These are phyloP conservation scores for Azorinus chamasolen DNA, from an alignment of 2,888 invertebrate species.

Conservation along the genomic window DNA sequence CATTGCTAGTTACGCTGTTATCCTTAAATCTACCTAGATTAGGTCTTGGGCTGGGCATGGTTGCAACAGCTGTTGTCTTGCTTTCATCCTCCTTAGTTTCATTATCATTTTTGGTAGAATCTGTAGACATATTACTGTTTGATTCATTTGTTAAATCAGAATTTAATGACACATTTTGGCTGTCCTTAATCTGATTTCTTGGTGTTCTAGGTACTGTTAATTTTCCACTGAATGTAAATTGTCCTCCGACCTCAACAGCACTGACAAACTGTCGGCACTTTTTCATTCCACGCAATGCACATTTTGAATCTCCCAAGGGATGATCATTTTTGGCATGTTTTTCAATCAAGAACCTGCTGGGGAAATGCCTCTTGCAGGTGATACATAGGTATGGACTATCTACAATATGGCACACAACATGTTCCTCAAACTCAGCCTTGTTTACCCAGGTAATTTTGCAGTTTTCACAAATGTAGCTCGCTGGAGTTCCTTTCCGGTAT, in stretches of 20 bases:
- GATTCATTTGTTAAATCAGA: neutral
- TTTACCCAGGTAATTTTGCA: constrained; percentile 42
- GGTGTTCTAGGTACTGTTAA: constrained; percentile 26
- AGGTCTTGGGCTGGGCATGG: no score
- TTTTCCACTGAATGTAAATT: constrained; percentile 15
- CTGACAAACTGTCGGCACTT: constrained; percentile 60
- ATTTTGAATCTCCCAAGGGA: constrained; percentile 59
- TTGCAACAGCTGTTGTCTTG: no score
- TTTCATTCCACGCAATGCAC: constrained; percentile 68
- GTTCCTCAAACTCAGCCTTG: constrained; percentile 67
- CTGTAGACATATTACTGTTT: neutral
- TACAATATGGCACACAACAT: constrained; percentile 66
- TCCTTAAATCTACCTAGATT: no score
- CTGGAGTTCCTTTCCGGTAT: neutral
- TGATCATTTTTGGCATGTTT: constrained; percentile 64
- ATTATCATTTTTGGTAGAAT: no score
- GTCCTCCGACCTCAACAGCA: constrained; percentile 40
- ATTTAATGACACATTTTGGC: neutral
- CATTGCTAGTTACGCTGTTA: no score
- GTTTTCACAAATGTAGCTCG: constrained; percentile 35
- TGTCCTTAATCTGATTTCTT: constrained; percentile 7
- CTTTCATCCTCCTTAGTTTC: no score
- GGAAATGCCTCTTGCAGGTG: constrained; percentile 62
- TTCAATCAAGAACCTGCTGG: constrained; percentile 60
- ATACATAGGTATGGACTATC: constrained; percentile 68